These are phyloP conservation scores for Coturnix japonica DNA, from an alignment of 2,113 vertebrate genomes.

Conservation along the genomic window DNA sequence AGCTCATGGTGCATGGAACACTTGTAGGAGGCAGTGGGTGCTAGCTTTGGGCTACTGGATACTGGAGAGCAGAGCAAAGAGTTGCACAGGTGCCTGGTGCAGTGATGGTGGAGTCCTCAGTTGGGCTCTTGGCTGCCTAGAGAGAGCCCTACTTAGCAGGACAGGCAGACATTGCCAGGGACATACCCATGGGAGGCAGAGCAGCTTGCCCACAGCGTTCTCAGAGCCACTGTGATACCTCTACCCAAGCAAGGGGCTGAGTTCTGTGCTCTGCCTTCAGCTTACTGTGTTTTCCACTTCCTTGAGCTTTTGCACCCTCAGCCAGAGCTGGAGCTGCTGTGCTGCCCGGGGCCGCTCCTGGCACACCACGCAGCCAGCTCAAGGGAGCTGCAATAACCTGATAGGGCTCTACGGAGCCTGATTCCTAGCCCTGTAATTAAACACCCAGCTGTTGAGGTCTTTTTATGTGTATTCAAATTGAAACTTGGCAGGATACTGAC, in stretches of 20 bases:
- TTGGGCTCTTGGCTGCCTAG: neutral
- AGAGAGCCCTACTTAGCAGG: neutral
- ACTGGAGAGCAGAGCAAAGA: neutral
- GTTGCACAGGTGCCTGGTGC: accelerated
- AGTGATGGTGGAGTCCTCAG: neutral
- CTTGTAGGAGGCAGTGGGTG: neutral
- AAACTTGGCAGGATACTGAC: neutral
- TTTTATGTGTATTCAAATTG: neutral
- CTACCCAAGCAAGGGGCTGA: neutral
- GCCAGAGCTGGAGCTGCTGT: neutral
- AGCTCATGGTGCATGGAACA: neutral
- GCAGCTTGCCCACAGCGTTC: neutral
- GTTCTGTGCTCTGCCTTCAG: neutral
- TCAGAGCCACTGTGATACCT: neutral
- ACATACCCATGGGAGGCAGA: neutral
- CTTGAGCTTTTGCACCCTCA: accelerated
- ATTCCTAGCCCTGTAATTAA: slow-evolving; percentile 37
- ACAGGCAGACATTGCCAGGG: neutral
- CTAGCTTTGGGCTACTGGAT: neutral
- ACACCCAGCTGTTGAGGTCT: slow-evolving; percentile 35
- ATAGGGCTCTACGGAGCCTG: neutral
- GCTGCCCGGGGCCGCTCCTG: accelerated
- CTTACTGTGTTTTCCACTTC: neutral
- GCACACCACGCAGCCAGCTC: neutral
- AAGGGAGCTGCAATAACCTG: slow-evolving; percentile 34